Percentiles rank a stretch among this genome's conserved stretches.
Evolutionary conservation across 2,113 vertebrate genomes (phyloP).

Genomic region (Thalassoma bifasciatum): DNA sequence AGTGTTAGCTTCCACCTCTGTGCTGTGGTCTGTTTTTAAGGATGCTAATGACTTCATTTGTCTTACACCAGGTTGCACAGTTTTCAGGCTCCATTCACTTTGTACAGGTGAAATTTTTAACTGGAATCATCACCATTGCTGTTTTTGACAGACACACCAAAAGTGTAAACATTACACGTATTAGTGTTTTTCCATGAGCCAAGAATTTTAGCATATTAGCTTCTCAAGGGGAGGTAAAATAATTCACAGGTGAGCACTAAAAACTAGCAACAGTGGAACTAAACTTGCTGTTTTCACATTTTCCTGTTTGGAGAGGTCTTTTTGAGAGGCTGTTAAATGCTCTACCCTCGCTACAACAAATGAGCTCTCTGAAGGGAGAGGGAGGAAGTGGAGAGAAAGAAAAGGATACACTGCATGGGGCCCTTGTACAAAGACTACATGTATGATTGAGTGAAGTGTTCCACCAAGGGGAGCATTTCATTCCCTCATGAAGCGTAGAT

Average conservation of each 20-base stretch:
- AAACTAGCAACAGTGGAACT: neutral
- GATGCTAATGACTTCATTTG: constrained; percentile 26
- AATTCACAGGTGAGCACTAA: constrained; percentile 24
- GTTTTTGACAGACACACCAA: neutral
- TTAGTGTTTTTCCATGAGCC: neutral
- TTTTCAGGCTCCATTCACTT: neutral
- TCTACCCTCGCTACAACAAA: constrained; percentile 32
- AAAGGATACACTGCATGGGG: constrained; percentile 20
- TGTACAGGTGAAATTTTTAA: neutral
- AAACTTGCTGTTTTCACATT: constrained; percentile 38
- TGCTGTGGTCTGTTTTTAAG: constrained; percentile 15
- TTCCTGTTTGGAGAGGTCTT: constrained; percentile 58
- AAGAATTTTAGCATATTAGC: constrained; percentile 8
- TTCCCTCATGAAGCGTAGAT: constrained; percentile 65
- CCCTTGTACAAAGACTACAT: constrained; percentile 34
- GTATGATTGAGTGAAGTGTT: constrained; percentile 58
- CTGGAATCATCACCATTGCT: neutral
- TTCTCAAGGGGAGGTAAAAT: constrained; percentile 6
- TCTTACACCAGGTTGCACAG: constrained; percentile 15
- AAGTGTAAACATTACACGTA: neutral
- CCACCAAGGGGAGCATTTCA: constrained; percentile 54
- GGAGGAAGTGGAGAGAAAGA: neutral
- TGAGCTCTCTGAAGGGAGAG: constrained; percentile 15
- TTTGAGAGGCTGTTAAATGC: constrained; percentile 38
- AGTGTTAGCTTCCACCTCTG: constrained; percentile 22